phyloP scores from a whole-genome alignment of 1,140 invertebrate genomes.

The Micrasema minimum region DNA sequence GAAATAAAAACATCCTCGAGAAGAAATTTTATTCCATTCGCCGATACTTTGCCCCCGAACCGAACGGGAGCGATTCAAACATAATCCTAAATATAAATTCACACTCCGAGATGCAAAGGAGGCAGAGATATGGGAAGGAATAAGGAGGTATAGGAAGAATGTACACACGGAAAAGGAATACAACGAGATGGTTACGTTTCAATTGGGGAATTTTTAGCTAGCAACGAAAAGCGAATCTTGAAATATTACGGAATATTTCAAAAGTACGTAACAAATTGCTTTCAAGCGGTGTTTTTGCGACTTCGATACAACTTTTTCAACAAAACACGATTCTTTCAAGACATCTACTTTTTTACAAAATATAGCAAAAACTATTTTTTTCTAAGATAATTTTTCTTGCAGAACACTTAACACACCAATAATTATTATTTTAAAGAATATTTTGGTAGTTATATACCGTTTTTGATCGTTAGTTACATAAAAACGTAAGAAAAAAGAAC shows the following conservation, averaged over 20 bases:
- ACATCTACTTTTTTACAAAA: background rate
- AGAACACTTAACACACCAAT: too few species aligned
- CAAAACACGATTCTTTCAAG: slow-evolving; percentile 24
- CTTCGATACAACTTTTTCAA: slow-evolving; percentile 12
- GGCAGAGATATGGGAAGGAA: slow-evolving; percentile 43
- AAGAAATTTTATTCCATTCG: slow-evolving; percentile 49
- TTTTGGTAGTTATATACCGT: too few species aligned
- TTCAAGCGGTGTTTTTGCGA: slow-evolving; percentile 21
- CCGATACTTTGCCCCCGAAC: slow-evolving; percentile 39
- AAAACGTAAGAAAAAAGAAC: too few species aligned
- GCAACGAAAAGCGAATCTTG: slow-evolving; percentile 17
- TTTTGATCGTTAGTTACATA: too few species aligned
- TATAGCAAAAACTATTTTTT: too few species aligned
- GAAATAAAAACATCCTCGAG: slow-evolving; percentile 52
- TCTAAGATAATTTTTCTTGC: too few species aligned
- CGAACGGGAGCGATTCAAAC: slow-evolving; percentile 46
- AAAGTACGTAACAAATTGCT: slow-evolving; percentile 27
- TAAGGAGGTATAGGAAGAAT: slow-evolving; percentile 43
- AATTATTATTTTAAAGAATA: too few species aligned
- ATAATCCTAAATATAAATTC: slow-evolving; percentile 54
- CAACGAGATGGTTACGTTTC: slow-evolving; percentile 35
- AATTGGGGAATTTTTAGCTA: slow-evolving; percentile 30
- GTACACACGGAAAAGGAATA: slow-evolving; percentile 23
- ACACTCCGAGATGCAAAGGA: slow-evolving; percentile 50
- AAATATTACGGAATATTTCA: slow-evolving; percentile 38